phyloP scores from a whole-genome alignment of 2,113 vertebrate genomes.

The Athene noctua region DNA sequence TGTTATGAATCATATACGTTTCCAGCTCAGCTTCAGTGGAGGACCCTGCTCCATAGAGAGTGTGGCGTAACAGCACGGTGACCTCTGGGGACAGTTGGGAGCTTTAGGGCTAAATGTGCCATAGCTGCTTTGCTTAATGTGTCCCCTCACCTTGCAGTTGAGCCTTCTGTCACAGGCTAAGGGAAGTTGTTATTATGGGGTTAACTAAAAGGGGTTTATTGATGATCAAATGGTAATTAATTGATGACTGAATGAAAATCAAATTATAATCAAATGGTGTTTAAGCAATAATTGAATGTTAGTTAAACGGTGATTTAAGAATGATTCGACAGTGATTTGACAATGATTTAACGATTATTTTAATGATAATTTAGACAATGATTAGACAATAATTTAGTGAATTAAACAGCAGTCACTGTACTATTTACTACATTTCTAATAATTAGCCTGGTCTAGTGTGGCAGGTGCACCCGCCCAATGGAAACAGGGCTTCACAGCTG shows the following conservation, averaged over 20 bases:
- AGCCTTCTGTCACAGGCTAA: background rate
- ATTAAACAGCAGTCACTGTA: background rate
- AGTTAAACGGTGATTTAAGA: background rate
- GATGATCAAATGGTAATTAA: background rate
- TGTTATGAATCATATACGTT: background rate
- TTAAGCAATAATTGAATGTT: background rate
- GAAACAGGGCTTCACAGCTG: no score
- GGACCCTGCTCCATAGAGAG: fast-evolving
- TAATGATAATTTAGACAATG: background rate
- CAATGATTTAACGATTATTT: background rate
- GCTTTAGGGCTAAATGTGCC: background rate
- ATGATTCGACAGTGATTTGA: background rate
- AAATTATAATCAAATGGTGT: background rate
- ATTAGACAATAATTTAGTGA: background rate
- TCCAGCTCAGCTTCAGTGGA: background rate
- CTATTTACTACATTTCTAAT: background rate
- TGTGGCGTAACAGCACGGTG: background rate
- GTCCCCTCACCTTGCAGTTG: background rate
- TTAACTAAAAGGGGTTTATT: background rate
- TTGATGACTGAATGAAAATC: background rate
- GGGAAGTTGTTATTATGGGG: background rate
- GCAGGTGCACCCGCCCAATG: no score
- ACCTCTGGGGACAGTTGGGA: background rate
- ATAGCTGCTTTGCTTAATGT: background rate
- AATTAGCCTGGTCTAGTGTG: background rate